Percentiles rank a stretch among this genome's conserved stretches.
Conservation (phyloP, 2,888 invertebrate genomes). For the Alloscopus bannaensis region DNA sequence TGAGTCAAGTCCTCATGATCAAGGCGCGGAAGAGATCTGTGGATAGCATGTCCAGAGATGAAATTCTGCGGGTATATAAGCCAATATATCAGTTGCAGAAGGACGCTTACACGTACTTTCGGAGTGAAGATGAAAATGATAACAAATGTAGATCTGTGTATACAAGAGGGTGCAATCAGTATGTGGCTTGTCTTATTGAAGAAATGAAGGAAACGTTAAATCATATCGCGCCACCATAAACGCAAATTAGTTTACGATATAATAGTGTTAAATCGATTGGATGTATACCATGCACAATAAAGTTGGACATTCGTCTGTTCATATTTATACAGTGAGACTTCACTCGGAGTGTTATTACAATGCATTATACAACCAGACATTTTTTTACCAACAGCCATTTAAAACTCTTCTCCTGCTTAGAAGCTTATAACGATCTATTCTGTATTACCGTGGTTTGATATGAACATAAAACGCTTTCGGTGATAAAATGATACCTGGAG, state of each 20-base stretch:
- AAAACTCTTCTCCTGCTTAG: too few relatives aligned
- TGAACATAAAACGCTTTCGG: constrained; percentile 37
- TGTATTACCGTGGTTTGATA: too few relatives aligned
- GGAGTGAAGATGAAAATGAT: constrained; percentile 64
- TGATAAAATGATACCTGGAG: constrained; percentile 30
- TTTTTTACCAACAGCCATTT: too few relatives aligned
- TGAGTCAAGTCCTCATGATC: constrained; percentile 61
- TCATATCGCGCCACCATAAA: constrained; percentile 1
- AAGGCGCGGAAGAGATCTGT: constrained; percentile 44
- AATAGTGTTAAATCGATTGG: too few relatives aligned
- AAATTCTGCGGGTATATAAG: constrained; percentile 40
- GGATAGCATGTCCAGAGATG: constrained; percentile 16
- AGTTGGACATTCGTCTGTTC: too few relatives aligned
- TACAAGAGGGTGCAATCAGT: constrained; percentile 58
- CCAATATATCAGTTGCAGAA: constrained; percentile 64
- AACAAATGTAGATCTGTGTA: constrained; percentile 35
- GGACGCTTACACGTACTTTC: constrained; percentile 58
- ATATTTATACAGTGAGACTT: too few relatives aligned
- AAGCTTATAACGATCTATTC: too few relatives aligned
- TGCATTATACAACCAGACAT: not conserved
- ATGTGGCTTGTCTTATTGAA: constrained; percentile 63
- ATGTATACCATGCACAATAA: not conserved
- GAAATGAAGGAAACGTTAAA: constrained; percentile 61
- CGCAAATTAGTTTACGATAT: too few relatives aligned
- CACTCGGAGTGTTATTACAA: too few relatives aligned